Evolutionary conservation across 2,797 vertebrate genomes (phyloP).

Genomic region (Limnodromus scolopaceus): DNA sequence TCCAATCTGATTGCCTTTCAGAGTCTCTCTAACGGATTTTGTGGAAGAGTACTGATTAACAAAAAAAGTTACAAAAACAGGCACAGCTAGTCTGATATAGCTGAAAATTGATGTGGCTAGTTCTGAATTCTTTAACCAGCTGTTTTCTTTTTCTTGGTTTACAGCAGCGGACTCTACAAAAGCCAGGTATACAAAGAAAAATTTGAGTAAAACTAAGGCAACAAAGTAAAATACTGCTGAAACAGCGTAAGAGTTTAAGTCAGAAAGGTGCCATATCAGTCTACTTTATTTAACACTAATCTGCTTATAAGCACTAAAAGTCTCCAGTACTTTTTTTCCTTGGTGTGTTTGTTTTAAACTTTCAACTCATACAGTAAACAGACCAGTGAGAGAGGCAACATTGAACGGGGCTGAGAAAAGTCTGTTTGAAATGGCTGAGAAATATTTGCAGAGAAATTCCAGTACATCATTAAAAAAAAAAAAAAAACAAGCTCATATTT

Average conservation of each 20-base stretch:
- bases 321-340: neutral
- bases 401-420: neutral
- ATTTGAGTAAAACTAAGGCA: neutral
- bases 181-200: neutral
- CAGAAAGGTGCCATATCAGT: neutral
- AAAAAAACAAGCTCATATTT: neutral
- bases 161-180: neutral
- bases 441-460: slow-evolving; percentile 4
- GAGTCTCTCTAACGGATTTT: neutral
- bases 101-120: neutral
- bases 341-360: neutral
- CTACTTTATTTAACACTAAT: neutral
- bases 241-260: neutral
- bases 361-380: neutral
- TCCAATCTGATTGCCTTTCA: neutral
- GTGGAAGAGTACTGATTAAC: neutral
- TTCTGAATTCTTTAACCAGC: neutral
- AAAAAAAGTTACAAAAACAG: neutral
- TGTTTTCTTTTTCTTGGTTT: neutral
- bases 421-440: slow-evolving; percentile 12
- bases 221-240: neutral
- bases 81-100: neutral
- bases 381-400: neutral
- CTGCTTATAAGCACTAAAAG: neutral
- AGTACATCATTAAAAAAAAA: neutral